Base-by-base conservation (phyloP, 1,140 invertebrate genomes). In the Euwallacea similis region DNA sequence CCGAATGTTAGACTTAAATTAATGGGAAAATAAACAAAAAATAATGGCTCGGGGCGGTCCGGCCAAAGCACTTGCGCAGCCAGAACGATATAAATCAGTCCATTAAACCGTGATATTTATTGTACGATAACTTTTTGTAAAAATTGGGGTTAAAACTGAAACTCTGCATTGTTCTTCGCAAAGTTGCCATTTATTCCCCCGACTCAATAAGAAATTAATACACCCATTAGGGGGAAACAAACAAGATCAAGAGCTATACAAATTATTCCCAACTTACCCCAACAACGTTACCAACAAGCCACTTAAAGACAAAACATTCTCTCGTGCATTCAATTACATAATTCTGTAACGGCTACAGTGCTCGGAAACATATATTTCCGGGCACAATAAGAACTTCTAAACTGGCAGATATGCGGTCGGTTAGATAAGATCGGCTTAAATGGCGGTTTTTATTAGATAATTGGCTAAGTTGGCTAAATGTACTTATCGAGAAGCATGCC, bases 261-360 rank as follows among this genome's bases (percentile, higher is more conserved):
- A 65, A 65, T 65, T 65, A 15, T 4, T 41, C 53, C 42, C 47
- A 53, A 65, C 6, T 65, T 41, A 53, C 46, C 10, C 10, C 42
- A 65, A 65, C 63, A 65, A 65, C 44, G 46, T n/a, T 55, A 53
- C 50, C 50, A 54, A 65, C 63, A 13, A 65, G 15, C 63, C 63
- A 65, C 63, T 65, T 65, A 65, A 65, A 42, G 46, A 41, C 63
- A 65, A 65, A 65, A 65, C 63, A 65, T 54, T 65, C 55, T 54
- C 65, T 58, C 56, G 56, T 66, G 43, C 54, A 66, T 66, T 66
- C 65, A 66, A 42, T 66, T 66, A 66, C 42, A 66, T 66, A 66
- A 66, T 55, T 42, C 65, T 11, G 54, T 58, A 66, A 66, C 43
- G 65, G 53, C 21, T 56, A 16, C 65, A 58, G 44, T 7, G 53